Base-by-base conservation (phyloP, 2,888 invertebrate species). In the Ligdia adustata region DNA sequence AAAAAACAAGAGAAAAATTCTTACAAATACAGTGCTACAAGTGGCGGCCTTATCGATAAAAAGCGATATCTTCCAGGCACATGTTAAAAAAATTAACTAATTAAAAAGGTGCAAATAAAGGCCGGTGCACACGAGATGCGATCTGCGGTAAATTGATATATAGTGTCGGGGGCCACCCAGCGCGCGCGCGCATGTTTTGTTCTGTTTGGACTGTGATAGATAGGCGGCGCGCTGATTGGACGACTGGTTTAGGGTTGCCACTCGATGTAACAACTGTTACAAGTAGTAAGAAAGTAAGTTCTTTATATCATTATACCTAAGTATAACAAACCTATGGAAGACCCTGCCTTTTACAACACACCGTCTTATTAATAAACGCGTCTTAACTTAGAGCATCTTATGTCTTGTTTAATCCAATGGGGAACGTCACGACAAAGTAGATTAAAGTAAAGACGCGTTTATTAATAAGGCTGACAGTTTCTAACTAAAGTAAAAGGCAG, bases 61-160 rank as follows among this genome's bases (percentile, higher is more conserved):
- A n/a, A n/a, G n/a, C n/a, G n/a, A n/a, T n/a, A n/a, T n/a, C n/a
- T n/a, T n/a, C n/a, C n/a, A n/a, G n/a, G n/a, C n/a, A n/a, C n/a
- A n/a, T n/a, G n/a, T n/a, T n/a, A n/a, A n/a, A n/a, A n/a, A n/a
- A n/a, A n/a, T n/a, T n/a, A n/a, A n/a, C n/a, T n/a, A n/a, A n/a
- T 37, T 28, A 27, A 14, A 12, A 28, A 35, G 27, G 13, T 26
- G 32, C 24, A 28, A 40, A 26, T 28, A 49, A 57, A 57, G 46
- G 56, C 39, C 11, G 33, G 42, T 41, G 44, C 47, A 64, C 52
- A 62, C 55, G 52, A 52, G 55, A 76, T 75, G 67, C 62, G 65
- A 69, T 72, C 69, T 75, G 71, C 69, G 37, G 79, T 82, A 82
- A 83, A 84, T 83, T 82, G 84, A 83, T 84, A 82, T 81, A 81